Evolutionary conservation across 2,797 vertebrate genomes (phyloP), one percentile per base, ranked within the genome.

Genomic region (Chaunax sp.): DNA sequence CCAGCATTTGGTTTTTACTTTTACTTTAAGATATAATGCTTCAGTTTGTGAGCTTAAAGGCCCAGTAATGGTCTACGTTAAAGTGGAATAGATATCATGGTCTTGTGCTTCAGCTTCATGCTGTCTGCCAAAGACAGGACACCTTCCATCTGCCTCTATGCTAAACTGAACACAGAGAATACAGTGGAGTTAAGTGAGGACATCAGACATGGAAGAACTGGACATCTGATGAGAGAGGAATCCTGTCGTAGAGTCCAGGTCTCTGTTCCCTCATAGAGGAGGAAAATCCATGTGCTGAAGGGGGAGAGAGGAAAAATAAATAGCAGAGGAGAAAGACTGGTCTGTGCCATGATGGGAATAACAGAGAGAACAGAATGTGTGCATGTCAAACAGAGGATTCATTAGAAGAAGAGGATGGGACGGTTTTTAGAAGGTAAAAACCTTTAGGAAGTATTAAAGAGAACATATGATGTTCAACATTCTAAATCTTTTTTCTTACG

Each of bases 301-400:
- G 9, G 26, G 51, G 15, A 35, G 33, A 38, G 63, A 61, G 4
- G 18, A 49, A 64, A 43, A 59, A 44, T 61, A 41, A 49, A 64
- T 49, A 66, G 49, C 41, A 30, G 41, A 47, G 26, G 47, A 45
- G 55, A 65, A 40, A 53, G 64, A 37, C 14, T 6, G 28, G 25
- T 11, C 28, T 54, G 51, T 55, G 43, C 20, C 26, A 40, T 78
- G 68, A 84, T 82, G 75, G 75, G 70, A 81, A 84, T 70, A 75
- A 52, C 79, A 82, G 77, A 40, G 25, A 22, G 20, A 16, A 26
- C 33, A 35, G 33, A 35, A 11, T 35, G 33, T 35, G 33, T 35
- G 7, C 12, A 10, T 35, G 33, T 35, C 10, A n/a, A n/a, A n/a
- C n/a, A 9, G 44, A 37, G 4, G 41, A 22, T 12, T 10, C 1